A percentile compares a stretch with the other conserved stretches of the same genome.
phyloP scores from a whole-genome alignment of 92 coral and sea anemone species.

The Hydrozoanthus gracilis region DNA sequence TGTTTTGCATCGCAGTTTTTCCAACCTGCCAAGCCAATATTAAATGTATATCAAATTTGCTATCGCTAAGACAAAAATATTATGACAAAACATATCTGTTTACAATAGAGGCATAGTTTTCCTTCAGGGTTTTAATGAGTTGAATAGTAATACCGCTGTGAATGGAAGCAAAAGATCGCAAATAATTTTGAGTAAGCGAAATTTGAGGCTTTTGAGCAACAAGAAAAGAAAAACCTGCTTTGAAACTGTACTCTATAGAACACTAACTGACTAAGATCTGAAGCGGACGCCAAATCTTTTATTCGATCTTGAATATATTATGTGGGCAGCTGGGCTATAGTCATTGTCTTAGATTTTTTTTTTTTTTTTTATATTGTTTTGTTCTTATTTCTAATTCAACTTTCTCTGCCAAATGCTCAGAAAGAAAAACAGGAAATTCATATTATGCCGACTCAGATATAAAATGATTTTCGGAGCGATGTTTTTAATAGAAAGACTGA shows the following conservation, averaged over 20 bases:
- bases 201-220: background rate
- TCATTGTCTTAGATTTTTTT: too few relatives aligned
- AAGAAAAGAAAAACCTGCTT: background rate
- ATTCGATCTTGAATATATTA: too few relatives aligned
- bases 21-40: background rate
- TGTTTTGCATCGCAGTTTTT: background rate
- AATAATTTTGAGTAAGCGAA: background rate
- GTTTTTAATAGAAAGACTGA: too few relatives aligned
- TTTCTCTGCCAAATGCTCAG: too few relatives aligned
- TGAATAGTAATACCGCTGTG: background rate
- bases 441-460: too few relatives aligned
- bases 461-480: too few relatives aligned
- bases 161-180: background rate
- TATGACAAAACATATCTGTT: constrained; percentile 14
- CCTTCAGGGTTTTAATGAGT: background rate
- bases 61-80: background rate
- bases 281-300: background rate
- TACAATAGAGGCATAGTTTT: background rate
- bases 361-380: too few relatives aligned
- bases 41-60: background rate
- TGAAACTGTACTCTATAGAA: background rate
- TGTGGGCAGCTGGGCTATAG: too few relatives aligned
- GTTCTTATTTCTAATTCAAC: too few relatives aligned
- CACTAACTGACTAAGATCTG: background rate
- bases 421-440: too few relatives aligned